Base-by-base conservation (phyloP, 2,797 vertebrate genomes). In the Coilia nasus region DNA sequence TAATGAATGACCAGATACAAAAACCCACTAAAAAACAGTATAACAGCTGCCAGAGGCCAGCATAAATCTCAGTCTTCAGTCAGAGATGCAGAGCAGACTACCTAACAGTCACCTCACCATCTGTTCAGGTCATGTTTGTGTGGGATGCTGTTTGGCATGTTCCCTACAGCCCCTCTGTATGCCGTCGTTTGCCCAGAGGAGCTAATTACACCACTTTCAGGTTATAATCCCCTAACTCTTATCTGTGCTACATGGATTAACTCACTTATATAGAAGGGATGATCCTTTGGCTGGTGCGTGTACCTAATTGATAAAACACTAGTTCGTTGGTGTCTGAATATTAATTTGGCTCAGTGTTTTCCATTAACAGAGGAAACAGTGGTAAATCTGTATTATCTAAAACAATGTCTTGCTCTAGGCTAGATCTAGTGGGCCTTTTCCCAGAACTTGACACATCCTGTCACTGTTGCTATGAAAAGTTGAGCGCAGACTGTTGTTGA, bases 181-280 rank as follows among this genome's bases (percentile, higher is more conserved):
- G 89, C 89, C 93, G 89, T 89, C 88, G 87, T 85, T 91, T 85
- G 85, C 93, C 93, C 95, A 91, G 89, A 89, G 93, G 94, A 92
- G 86, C 92, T 91, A 94, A 94, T 95, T 94, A 95, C 88, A 90
- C 87, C 86, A 91, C 93, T 93, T 94, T 92, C 89, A 82, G 85
- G 88, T 90, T 86, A 90, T 93, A 94, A 94, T 94, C 92, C 82
- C 85, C 84, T 89, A 90, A 87, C 88, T 91, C 82, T 92, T 91
- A 89, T 92, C 93, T 92, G 90, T 90, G 90, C 84, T 85, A 83
- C 83, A 50, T 60, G 83, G 88, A 88, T 88, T 87, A 78, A 87
- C 83, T 44, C 85, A 80, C 60, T 86, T 46, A 78, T 83, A 82
- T 85, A 86, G 57, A 62, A 46, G 81, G 78, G 83, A 88, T 88